Evolutionary conservation across 2,888 invertebrate species (phyloP).

Genomic region (Villa cingulata): DNA sequence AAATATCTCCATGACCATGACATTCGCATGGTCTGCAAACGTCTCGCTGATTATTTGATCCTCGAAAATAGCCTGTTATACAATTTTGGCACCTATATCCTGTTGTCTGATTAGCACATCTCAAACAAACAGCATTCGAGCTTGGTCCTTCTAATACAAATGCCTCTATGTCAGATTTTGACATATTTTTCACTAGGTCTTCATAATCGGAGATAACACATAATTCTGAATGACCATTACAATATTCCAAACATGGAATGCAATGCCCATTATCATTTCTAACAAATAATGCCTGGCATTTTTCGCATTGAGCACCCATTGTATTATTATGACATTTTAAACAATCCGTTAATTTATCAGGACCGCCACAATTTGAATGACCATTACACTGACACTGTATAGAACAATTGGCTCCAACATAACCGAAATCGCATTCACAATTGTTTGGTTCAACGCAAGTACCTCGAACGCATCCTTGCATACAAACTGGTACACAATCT

Average conservation of each 20-base stretch:
- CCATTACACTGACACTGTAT: slow-evolving; percentile 91
- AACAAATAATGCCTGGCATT: slow-evolving; percentile 80
- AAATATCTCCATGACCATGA: slow-evolving; percentile 85
- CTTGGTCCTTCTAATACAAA: slow-evolving; percentile 53
- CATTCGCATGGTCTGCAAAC: slow-evolving; percentile 78
- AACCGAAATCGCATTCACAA: slow-evolving; percentile 87
- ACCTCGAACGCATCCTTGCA: slow-evolving; percentile 76
- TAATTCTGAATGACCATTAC: slow-evolving; percentile 73
- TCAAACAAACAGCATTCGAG: slow-evolving; percentile 65
- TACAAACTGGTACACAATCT: slow-evolving; percentile 66
- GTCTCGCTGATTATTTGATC: slow-evolving; percentile 60
- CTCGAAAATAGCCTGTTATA: slow-evolving; percentile 58
- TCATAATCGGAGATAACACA: slow-evolving; percentile 50
- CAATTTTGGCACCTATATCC: slow-evolving; percentile 75
- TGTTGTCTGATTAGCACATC: slow-evolving; percentile 69
- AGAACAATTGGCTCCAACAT: slow-evolving; percentile 86
- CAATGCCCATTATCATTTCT: slow-evolving; percentile 83
- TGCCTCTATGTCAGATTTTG: slow-evolving; percentile 44
- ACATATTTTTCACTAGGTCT: slow-evolving; percentile 38
- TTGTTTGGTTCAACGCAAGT: slow-evolving; percentile 68
- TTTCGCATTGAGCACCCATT: slow-evolving; percentile 82
- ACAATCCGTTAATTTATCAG: slow-evolving; percentile 69
- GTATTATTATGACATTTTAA: slow-evolving; percentile 82
- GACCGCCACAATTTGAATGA: slow-evolving; percentile 81
- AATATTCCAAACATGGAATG: slow-evolving; percentile 75